A percentile compares a stretch with the other conserved stretches of the same genome.
These are phyloP conservation scores for Catharus minimus DNA, from an alignment of 2,113 vertebrate genomes.

Conservation along the genomic window DNA sequence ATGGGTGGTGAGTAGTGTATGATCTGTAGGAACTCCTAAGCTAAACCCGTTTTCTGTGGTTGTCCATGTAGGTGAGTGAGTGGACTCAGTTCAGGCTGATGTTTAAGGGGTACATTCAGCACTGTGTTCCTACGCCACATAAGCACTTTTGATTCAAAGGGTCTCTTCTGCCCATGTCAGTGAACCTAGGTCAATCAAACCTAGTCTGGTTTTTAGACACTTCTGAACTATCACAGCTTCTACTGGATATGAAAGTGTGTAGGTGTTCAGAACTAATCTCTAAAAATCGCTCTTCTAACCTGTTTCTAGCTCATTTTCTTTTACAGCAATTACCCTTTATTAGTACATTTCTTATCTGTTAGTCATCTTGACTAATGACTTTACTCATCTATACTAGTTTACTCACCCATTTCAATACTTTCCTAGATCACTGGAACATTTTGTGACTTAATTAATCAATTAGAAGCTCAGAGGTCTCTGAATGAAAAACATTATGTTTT, in stretches of 20 bases:
- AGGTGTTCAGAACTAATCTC: conserved; percentile 27
- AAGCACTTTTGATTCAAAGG: background rate
- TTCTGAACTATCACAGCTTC: background rate
- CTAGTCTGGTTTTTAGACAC: background rate
- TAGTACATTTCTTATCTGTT: conserved; percentile 45
- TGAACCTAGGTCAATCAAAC: background rate
- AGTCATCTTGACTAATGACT: conserved; percentile 58
- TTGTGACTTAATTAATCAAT: conserved; percentile 1
- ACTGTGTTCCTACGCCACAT: background rate
- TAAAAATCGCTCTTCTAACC: background rate
- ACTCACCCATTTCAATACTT: conserved; percentile 35
- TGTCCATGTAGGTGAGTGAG: background rate
- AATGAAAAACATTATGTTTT: conserved; percentile 22
- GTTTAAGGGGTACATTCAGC: background rate
- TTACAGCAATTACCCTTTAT: background rate
- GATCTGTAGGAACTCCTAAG: background rate
- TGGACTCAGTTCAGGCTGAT: background rate
- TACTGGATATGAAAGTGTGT: background rate
- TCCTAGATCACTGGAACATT: conserved; percentile 30
- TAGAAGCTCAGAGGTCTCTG: background rate
- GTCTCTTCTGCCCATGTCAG: background rate
- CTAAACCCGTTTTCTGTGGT: background rate
- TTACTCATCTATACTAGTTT: conserved; percentile 46
- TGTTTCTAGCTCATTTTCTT: conserved; percentile 23
- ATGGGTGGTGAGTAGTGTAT: background rate